Evolutionary conservation across 2,797 vertebrate species (phyloP).

Genomic region (Melanotaenia nigrans): DNA sequence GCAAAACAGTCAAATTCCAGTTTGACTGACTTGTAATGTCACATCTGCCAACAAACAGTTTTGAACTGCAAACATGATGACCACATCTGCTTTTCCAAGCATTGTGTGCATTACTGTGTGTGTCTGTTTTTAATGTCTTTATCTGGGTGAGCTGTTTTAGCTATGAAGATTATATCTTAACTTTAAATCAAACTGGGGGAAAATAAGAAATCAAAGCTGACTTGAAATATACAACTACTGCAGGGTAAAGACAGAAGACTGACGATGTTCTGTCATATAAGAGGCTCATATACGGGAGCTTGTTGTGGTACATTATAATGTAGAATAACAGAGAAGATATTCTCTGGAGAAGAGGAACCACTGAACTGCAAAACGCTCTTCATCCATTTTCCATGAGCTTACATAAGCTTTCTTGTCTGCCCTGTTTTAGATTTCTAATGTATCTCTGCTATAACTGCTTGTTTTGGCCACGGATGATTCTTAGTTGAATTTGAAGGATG

Average conservation of each 20-base stretch:
- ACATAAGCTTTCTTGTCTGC: constrained; percentile 49
- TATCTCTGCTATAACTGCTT: constrained; percentile 13
- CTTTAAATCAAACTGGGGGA: not conserved
- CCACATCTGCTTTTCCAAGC: constrained; percentile 71
- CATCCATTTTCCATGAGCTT: constrained; percentile 68
- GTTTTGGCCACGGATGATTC: not conserved
- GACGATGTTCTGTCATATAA: constrained; percentile 6
- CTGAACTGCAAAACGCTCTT: constrained; percentile 51
- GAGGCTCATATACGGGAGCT: not conserved
- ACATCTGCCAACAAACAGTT: constrained; percentile 36
- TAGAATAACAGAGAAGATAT: constrained; percentile 27
- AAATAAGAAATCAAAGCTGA: not conserved
- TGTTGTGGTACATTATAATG: constrained; percentile 13
- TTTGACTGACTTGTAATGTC: constrained; percentile 42
- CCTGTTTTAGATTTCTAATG: constrained; percentile 31
- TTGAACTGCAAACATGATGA: constrained; percentile 62
- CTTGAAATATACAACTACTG: not conserved
- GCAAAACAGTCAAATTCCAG: constrained; percentile 44
- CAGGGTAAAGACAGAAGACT: not conserved
- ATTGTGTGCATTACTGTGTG: constrained; percentile 34
- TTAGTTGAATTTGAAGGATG: not conserved
- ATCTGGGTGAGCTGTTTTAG: not conserved
- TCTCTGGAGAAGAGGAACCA: constrained; percentile 44
- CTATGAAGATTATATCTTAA: not conserved
- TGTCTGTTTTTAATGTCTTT: constrained; percentile 27